phyloP scores from a whole-genome alignment of 2,113 vertebrate genomes.

The Thomomys bottae region DNA sequence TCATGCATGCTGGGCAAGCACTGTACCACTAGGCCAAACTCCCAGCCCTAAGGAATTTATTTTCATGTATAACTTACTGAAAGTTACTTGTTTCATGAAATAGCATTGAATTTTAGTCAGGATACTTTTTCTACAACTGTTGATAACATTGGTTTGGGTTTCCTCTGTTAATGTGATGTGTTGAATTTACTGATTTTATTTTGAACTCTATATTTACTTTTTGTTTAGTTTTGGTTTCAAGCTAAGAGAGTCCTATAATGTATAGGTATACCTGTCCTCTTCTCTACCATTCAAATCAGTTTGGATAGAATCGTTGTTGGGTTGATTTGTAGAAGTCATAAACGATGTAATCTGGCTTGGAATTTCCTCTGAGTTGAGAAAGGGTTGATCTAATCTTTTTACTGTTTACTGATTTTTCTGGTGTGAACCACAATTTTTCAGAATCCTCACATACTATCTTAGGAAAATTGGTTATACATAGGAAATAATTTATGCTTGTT shows the following conservation, averaged over 20 bases:
- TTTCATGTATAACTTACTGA: slow-evolving; percentile 8
- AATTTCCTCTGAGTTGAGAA: background rate
- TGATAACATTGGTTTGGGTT: background rate
- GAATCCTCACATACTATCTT: background rate
- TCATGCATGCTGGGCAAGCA: too few relatives aligned
- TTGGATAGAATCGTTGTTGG: background rate
- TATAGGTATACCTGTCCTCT: background rate
- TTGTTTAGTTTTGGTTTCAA: background rate
- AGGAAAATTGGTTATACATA: background rate
- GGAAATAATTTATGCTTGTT: background rate
- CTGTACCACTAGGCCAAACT: too few relatives aligned
- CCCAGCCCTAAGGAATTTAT: background rate
- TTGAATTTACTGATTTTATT: background rate
- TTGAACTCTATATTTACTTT: background rate
- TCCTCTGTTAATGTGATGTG: background rate
- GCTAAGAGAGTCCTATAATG: background rate
- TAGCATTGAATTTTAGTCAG: slow-evolving; percentile 2
- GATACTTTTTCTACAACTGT: background rate
- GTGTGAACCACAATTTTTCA: background rate
- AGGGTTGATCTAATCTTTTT: background rate
- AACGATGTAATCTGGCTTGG: background rate
- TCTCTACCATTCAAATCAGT: background rate
- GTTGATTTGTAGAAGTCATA: background rate
- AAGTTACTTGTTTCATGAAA: slow-evolving; percentile 11
- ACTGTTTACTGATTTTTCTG: background rate